phyloP scores from a whole-genome alignment of 2,888 invertebrate genomes.

The Prenolepis imparis region DNA sequence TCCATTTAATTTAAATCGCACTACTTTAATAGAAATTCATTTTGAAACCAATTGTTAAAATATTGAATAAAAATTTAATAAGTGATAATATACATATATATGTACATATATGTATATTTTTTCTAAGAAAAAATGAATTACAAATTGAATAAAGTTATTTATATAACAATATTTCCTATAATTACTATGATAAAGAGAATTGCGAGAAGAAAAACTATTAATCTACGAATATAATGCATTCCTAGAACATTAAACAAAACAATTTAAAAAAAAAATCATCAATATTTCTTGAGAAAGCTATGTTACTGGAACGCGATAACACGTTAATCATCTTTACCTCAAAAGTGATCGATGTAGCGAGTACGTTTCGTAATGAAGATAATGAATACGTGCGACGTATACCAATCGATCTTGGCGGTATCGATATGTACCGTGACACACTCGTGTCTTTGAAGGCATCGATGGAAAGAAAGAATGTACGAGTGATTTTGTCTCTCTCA shows the following conservation, averaged over 20 bases:
- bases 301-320: conserved; percentile 45
- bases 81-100: too few species aligned
- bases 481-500: conserved; percentile 9
- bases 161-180: background rate
- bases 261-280: background rate
- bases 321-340: conserved; percentile 27
- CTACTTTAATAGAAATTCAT: conserved; percentile 2
- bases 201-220: background rate
- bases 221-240: background rate
- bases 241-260: background rate
- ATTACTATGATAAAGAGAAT: background rate
- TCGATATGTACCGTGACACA: conserved; percentile 64
- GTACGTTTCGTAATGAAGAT: conserved; percentile 64
- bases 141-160: background rate
- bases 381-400: conserved; percentile 62
- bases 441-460: conserved; percentile 47
- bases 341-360: conserved; percentile 70
- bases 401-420: conserved; percentile 61
- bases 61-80: background rate
- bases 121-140: background rate
- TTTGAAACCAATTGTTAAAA: background rate
- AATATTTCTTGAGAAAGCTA: conserved; percentile 34
- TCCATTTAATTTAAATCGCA: background rate
- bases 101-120: background rate
- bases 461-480: conserved; percentile 36